These are phyloP conservation scores for Lasioglossum villosulum DNA, from an alignment of 2,888 invertebrate genomes.

Conservation along the genomic window DNA sequence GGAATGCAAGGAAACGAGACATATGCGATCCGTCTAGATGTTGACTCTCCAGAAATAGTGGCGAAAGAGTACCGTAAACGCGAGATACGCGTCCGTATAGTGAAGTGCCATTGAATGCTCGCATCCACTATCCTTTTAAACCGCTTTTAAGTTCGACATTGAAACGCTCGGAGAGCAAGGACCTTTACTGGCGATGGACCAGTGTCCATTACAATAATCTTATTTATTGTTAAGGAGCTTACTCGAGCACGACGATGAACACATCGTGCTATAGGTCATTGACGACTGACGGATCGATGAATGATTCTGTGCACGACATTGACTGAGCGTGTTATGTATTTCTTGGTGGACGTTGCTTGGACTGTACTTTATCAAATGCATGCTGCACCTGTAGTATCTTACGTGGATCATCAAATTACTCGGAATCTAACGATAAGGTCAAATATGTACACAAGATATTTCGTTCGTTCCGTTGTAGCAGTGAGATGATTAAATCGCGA, in stretches of 20 bases:
- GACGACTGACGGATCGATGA: neutral
- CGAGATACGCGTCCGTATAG: slow-evolving; percentile 34
- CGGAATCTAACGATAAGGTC: neutral
- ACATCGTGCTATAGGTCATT: neutral
- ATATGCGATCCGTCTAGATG: slow-evolving; percentile 49
- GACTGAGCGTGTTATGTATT: neutral
- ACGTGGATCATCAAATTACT: neutral
- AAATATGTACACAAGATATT: neutral
- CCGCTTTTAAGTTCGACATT: slow-evolving; percentile 38
- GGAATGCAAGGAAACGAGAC: slow-evolving; percentile 46
- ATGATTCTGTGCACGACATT: neutral
- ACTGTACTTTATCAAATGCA: neutral
- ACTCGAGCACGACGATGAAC: neutral
- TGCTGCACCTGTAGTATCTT: neutral
- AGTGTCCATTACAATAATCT: slow-evolving; percentile 12
- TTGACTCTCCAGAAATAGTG: slow-evolving; percentile 59
- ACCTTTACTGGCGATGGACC: slow-evolving; percentile 32
- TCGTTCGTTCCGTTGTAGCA: too few relatives aligned
- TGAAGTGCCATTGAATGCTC: slow-evolving; percentile 46
- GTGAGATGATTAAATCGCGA: neutral
- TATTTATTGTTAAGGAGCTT: neutral
- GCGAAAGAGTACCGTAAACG: slow-evolving; percentile 44
- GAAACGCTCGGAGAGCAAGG: slow-evolving; percentile 33
- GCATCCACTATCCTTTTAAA: slow-evolving; percentile 24
- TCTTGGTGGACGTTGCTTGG: neutral